phyloP scores from a whole-genome alignment of 2,797 vertebrate species.

The Fringilla coelebs region DNA sequence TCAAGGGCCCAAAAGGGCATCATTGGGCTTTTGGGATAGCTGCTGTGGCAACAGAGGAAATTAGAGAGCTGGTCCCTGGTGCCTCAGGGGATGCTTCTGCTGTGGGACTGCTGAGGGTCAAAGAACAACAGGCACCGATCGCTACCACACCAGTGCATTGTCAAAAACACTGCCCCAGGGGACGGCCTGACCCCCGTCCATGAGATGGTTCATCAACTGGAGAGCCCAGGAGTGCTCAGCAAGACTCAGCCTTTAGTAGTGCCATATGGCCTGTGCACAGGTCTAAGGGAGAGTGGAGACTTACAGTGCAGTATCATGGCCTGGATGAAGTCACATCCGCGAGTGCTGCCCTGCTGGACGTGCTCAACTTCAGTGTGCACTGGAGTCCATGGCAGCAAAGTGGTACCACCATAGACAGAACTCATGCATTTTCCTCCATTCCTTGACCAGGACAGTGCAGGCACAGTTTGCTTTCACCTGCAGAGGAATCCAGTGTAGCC shows the following conservation, averaged over 20 bases:
- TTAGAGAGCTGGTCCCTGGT: neutral
- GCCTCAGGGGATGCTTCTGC: neutral
- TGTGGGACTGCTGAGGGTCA: neutral
- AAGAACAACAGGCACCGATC: neutral
- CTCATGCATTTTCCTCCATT: neutral
- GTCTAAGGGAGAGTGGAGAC: neutral
- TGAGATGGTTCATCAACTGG: neutral
- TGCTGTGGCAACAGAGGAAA: neutral
- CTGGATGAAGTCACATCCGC: neutral
- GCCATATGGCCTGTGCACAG: too few relatives aligned
- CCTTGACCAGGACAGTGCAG: neutral
- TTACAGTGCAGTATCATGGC: neutral
- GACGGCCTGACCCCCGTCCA: too few relatives aligned
- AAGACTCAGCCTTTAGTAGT: neutral
- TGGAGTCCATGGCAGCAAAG: neutral
- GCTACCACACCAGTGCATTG: neutral
- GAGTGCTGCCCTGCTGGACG: rapidly evolving
- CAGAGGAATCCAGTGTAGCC: neutral
- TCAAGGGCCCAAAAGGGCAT: neutral
- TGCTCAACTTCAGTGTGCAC: neutral
- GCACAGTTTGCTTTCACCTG: neutral
- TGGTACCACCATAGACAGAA: too few relatives aligned
- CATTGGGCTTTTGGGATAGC: neutral
- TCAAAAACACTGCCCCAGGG: neutral
- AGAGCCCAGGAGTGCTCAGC: neutral